Evolutionary conservation across 2,888 invertebrate species (phyloP).

Genomic region (Sycophila texana): DNA sequence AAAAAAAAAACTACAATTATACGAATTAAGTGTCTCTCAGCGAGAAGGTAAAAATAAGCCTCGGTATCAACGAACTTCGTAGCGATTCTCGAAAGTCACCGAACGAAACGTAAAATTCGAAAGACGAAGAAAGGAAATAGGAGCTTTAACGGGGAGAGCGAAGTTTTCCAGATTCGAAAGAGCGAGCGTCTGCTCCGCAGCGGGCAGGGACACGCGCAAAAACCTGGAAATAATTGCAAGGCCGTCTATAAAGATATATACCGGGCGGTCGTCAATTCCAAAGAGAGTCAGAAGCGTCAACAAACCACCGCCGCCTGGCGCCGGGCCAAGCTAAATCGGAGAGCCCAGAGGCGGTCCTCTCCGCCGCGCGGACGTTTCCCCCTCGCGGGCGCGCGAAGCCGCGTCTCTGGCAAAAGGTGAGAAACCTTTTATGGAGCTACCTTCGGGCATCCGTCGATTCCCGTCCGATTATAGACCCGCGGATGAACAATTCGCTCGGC

Average conservation of each 20-base stretch:
- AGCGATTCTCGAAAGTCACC: too few relatives aligned
- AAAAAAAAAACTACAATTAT: too few relatives aligned
- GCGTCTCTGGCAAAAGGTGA: slow-evolving; percentile 40
- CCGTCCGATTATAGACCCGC: too few relatives aligned
- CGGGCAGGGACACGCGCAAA: slow-evolving; percentile 39
- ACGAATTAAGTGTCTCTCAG: background rate
- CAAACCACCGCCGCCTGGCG: slow-evolving; percentile 66
- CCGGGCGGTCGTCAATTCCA: slow-evolving; percentile 16
- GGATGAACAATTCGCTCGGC: too few relatives aligned
- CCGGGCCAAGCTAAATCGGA: slow-evolving; percentile 65
- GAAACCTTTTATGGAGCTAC: slow-evolving; percentile 50
- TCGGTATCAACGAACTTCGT: too few relatives aligned
- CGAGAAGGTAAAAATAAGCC: too few relatives aligned
- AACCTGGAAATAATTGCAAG: slow-evolving; percentile 69
- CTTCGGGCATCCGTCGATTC: background rate
- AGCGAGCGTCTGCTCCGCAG: too few relatives aligned
- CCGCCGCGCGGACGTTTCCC: slow-evolving; percentile 60
- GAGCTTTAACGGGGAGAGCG: too few relatives aligned
- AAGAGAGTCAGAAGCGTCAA: slow-evolving; percentile 62
- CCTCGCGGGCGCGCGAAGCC: slow-evolving; percentile 35
- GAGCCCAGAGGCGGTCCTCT: too few relatives aligned
- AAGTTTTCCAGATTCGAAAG: background rate
- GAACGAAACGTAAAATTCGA: background rate
- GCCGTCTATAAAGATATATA: slow-evolving; percentile 63
- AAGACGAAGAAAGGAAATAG: background rate